Base-by-base conservation (phyloP, 2,888 invertebrate genomes). In the Cyclophora albipunctata region DNA sequence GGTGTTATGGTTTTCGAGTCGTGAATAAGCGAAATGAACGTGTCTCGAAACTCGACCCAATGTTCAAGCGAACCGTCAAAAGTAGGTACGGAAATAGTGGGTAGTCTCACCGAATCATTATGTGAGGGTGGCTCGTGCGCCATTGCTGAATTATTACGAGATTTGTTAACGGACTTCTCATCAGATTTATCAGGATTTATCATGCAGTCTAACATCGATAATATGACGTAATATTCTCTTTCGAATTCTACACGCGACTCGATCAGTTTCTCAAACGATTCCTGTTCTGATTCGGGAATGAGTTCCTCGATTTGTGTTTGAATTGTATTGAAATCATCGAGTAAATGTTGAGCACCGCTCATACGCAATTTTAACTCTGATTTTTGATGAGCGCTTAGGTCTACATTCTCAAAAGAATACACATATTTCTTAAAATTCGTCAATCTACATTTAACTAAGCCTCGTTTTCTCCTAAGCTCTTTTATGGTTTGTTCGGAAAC, bases 11-110 rank as follows among this genome's bases (percentile, higher is more conserved):
- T 48, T 4, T 3, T 42, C 5, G 45, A 41, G 2, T 53, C 55
- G 34, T 57, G 61, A 43, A 60, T 54, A 49, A 58, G 53, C 4
- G 54, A 52, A n/a, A 47, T 5, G 46, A 49, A 59, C 5, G 55
- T 52, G 34, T 63, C 50, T 42, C 49, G 49, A 45, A 47, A 63
- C 45, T 58, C 63, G 0, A 58, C 35, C 59, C 64, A 64, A 7
- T 53, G 48, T 40, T 63, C 59, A 46, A 51, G 60, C 5, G 52
- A 48, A 33, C 60, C 63, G 42, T 59, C 58, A 37, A 59, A n/a
- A 63, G 3, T 50, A 5, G 60, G 56, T 34, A 63, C 35, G 34
- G 34, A 48, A n/a, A 62, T 62, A 2, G 47, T 40, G 0, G 60
- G 60, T 41, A 59, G 43, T 48, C 55, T 54, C 35, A 52, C 40